Evolutionary conservation across 2,888 invertebrate species (phyloP), one percentile per base, ranked within the genome.

Genomic region (Hyalella azteca): DNA sequence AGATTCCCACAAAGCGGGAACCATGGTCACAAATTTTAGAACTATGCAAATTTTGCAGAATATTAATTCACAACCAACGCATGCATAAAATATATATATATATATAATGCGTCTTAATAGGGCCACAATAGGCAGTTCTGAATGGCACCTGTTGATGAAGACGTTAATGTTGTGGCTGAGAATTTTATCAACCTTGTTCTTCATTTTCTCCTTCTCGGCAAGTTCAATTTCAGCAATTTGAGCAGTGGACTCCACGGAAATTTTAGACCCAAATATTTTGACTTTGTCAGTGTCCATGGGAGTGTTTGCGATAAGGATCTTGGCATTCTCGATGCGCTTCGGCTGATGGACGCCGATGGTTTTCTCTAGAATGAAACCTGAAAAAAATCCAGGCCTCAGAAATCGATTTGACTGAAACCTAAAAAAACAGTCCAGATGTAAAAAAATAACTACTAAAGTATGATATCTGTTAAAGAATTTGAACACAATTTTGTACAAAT

Each of bases 261-360:
- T 97, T 85, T 96, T 93, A 59, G 97, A 97, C 66, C 98, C 98
- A 89, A 99, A 99, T 32, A 99, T 89, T 90, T 99, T 98, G 86
- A 99, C 97, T 90, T 99, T 99, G 88, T 99, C 99, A 0, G 98
- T 96, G 89, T 99, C 99, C 99, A 99, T 99, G 0, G 99, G 97
- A 13, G 99, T 99, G 88, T 99, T 99, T 15, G 98, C 98, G 86
- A 99, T 96, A 36, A 99, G 91, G 87, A 99, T 98, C 87, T 93
- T 94, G 1, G 98, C 98, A 87, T 99, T 97, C 87, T 97, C 96
- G 85, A 99, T 90, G 85, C 93, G 91, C 87, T 97, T 96, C 0
- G 99, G 99, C 88, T 99, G 99, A 90, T 98, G 96, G 39, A 99
- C 93, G 84, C 99, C 99, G 39, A 97, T 91, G 90, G 95, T 97